Evolutionary conservation across 2,113 vertebrate species (phyloP), one percentile per base, ranked within the genome.

Genomic region (Crotalus helleri): DNA sequence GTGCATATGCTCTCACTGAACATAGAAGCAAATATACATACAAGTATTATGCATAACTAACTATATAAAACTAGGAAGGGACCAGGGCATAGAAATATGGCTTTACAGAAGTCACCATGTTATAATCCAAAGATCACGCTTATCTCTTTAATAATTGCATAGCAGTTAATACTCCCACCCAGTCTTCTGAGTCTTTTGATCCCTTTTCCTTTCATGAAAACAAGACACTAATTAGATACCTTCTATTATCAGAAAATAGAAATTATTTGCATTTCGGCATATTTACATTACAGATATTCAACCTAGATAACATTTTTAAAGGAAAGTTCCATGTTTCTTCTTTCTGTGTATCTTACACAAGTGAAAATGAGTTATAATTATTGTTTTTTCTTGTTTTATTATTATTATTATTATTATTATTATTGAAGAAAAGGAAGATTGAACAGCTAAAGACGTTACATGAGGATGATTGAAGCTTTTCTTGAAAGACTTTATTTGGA

Each of bases 401-500:
- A 54, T 54, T 13, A 13, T 54, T 54, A 54, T 54, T 54, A 54
- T 13, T 54, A 54, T 54, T 13, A 13, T 54, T 54, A 54, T 54
- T 54, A 54, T 13, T 29, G 90, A 90, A 87, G 44, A 94, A 89
- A 92, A 55, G 92, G 88, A 85, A 44, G 58, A 29, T 29, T 85
- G 88, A 96, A 91, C 33, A 92, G 91, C 53, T 93, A 58, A 53
- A 94, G 92, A 61, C 24, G 24, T 88, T 93, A 26, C 74, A 19
- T 53, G 85, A 59, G 74, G 92, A 87, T 90, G 91, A 89, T 90
- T 94, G 59, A 91, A 57, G 91, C 33, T n/a, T 94, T 88, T 92
- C 74, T 74, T 88, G 91, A 92, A 95, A 92, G 93, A 91, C 74
- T 26, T 54, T 90, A 85, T 95, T 93, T 92, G 87, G 2, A 49